These are phyloP conservation scores for Araneus ventricosus DNA, from an alignment of 1,140 invertebrate genomes.

Conservation along the genomic window DNA sequence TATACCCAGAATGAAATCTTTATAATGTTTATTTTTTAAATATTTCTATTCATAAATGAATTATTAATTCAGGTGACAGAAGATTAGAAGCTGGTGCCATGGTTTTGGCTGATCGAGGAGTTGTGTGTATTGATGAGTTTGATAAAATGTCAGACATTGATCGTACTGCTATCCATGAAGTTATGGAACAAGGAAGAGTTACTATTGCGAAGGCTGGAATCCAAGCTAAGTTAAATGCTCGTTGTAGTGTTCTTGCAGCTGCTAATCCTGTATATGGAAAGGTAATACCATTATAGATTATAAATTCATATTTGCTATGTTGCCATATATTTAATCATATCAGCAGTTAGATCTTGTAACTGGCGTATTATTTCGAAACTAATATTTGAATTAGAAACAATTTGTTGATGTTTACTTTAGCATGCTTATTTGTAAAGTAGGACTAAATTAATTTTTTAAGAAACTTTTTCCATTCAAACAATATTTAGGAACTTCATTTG, in stretches of 20 bases:
- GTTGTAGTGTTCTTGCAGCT: conserved; percentile 98
- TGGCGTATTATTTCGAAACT: neutral
- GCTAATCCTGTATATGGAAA: conserved; percentile 99
- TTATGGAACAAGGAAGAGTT: conserved; percentile 96
- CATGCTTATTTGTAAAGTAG: no score
- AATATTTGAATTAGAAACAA: neutral
- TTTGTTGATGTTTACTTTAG: no score
- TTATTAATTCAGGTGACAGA: conserved; percentile 80
- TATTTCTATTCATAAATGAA: neutral
- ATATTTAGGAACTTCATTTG: no score
- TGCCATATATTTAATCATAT: neutral
- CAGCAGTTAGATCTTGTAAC: neutral
- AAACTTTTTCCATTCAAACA: no score
- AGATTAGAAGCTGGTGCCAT: conserved; percentile 98
- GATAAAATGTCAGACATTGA: conserved; percentile 99
- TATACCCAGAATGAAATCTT: neutral
- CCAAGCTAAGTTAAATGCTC: conserved; percentile 97
- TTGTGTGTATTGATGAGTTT: conserved; percentile 99
- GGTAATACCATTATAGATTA: conserved; percentile 82
- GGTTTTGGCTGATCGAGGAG: conserved; percentile 98
- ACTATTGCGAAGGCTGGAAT: conserved; percentile 99
- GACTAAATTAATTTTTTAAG: no score
- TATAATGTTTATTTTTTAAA: neutral
- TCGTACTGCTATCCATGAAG: conserved; percentile 99
- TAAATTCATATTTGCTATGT: neutral